Evolutionary conservation across 1,140 invertebrate genomes (phyloP), one percentile per base, ranked within the genome.

Genomic region (Microplitis demolitor): DNA sequence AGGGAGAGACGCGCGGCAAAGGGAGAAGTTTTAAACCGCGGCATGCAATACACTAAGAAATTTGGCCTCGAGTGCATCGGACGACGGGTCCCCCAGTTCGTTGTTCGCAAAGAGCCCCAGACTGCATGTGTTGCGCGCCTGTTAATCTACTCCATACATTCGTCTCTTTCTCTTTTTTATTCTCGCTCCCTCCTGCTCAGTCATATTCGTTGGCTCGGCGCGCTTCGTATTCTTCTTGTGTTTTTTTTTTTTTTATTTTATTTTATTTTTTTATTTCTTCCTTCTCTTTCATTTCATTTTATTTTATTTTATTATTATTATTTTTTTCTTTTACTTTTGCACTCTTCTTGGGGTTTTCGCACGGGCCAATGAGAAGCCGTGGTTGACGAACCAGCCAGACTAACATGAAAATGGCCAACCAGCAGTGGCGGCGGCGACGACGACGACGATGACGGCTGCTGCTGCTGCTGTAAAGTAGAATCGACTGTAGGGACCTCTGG

Each of bases 401-500:
- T 16, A 53, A 66, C 63, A 72, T 72, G 71, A 68, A 72, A 72
- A 72, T 72, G 71, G 71, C 71, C 64, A 72, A 72, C 71, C 70
- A 53, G 63, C 34, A 14, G 35, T 54, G 66, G n/a, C 70, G 16
- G 14, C 53, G 62, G 37, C 37, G 45, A 51, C 63, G 56, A 34
- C 64, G 53, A 24, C n/a, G 39, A 45, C 39, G 39, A 6, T 1
- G 39, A 11, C 34, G 14, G 63, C n/a, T 51, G 45, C 33, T 56
- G 54, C 56, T n/a, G 45, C 37, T 13, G 35, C 39, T 45, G 39
- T 45, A 11, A 9, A 11, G 39, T 45, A 45, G 39, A 45, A n/a
- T 37, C 13, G 66, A 31, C 33, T 31, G 54, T 50, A 69, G 56
- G 35, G 56, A 39, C 56, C 56, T 80, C 82, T 87, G 84, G 86